Conservation (phyloP, 2,888 invertebrate species). For the Hemistola chrysoprasaria region DNA sequence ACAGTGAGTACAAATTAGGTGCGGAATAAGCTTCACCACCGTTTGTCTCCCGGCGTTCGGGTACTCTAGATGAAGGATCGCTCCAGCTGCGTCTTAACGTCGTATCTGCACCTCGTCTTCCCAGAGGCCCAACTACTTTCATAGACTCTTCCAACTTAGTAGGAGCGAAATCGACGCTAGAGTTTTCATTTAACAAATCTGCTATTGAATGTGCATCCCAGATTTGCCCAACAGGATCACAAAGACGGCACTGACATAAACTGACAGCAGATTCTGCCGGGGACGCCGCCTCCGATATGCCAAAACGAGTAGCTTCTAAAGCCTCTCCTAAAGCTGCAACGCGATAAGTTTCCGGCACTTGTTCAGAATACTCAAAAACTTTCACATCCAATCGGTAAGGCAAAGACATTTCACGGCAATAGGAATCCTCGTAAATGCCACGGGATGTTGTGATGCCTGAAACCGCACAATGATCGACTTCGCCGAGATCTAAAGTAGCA, state of each 20-base stretch:
- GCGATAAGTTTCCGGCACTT: slow-evolving; percentile 64
- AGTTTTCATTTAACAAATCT: slow-evolving; percentile 73
- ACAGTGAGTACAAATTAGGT: slow-evolving; percentile 73
- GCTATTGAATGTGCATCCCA: slow-evolving; percentile 87
- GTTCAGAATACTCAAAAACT: slow-evolving; percentile 68
- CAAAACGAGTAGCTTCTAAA: slow-evolving; percentile 73
- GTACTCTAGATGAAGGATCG: slow-evolving; percentile 79
- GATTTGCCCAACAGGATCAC: slow-evolving; percentile 88
- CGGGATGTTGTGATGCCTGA: slow-evolving; percentile 56
- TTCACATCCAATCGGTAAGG: slow-evolving; percentile 73
- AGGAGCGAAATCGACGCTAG: slow-evolving; percentile 72
- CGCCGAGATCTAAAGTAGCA: slow-evolving; percentile 64
- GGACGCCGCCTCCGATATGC: slow-evolving; percentile 67
- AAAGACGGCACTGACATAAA: slow-evolving; percentile 88
- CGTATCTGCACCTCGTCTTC: slow-evolving; percentile 64
- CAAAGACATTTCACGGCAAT: slow-evolving; percentile 74
- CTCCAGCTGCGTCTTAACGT: slow-evolving; percentile 84
- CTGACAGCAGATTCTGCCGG: slow-evolving; percentile 74
- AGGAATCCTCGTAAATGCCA: slow-evolving; percentile 74
- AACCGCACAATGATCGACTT: slow-evolving; percentile 72
- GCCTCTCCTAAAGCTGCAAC: slow-evolving; percentile 80
- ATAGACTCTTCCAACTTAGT: slow-evolving; percentile 76
- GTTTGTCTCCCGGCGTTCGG: slow-evolving; percentile 63
- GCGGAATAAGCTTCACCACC: slow-evolving; percentile 63
- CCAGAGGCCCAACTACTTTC: slow-evolving; percentile 74